Conservation (phyloP, 2,113 vertebrate genomes). For the Microcebus murinus region DNA sequence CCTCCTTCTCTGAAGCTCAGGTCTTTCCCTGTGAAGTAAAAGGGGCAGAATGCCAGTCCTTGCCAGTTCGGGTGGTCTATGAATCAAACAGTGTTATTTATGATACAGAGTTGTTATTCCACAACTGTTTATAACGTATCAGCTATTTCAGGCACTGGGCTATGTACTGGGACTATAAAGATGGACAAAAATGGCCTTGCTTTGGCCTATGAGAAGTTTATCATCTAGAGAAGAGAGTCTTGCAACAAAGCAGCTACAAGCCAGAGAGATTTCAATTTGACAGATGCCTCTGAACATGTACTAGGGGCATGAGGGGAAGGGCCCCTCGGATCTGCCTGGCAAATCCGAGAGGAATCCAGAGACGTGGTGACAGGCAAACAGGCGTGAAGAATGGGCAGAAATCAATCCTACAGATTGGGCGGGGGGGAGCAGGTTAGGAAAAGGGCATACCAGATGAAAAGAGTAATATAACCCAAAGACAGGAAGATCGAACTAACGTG, state of each 20-base stretch:
- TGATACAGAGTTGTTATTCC: not conserved
- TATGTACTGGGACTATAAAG: not conserved
- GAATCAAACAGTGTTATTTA: not conserved
- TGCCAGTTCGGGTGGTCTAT: not conserved
- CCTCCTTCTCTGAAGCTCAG: not conserved
- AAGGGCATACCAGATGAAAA: not conserved
- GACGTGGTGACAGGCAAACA: not conserved
- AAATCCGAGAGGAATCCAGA: not conserved
- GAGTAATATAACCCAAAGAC: not conserved
- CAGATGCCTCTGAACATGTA: not conserved
- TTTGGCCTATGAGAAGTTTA: not conserved
- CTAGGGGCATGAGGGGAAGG: not conserved
- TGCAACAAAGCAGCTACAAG: not conserved
- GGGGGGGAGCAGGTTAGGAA: not conserved
- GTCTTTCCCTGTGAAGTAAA: not conserved
- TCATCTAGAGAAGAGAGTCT: not conserved
- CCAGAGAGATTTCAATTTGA: not conserved
- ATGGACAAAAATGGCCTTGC: not conserved
- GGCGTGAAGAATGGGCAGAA: not conserved
- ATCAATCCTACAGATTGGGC: not conserved
- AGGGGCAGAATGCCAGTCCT: not conserved
- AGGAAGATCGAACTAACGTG: rapidly evolving
- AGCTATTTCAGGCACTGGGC: not conserved
- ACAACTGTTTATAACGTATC: not conserved
- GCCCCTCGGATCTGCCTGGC: not conserved